Conservation (phyloP, 2,888 invertebrate genomes). For the Acrobasis repandana region DNA sequence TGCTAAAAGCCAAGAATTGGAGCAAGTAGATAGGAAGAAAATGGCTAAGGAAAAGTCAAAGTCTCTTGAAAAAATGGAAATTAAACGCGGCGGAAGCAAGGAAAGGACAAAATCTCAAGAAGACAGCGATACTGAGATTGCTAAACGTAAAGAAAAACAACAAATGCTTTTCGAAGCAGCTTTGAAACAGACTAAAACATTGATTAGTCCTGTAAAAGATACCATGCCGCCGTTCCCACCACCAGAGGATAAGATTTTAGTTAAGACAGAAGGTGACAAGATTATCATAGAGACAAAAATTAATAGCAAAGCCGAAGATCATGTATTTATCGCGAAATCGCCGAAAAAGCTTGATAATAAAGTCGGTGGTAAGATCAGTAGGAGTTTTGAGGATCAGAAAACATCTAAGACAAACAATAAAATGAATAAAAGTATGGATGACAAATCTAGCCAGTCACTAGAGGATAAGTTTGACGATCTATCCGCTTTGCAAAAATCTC, state of each 20-base stretch:
- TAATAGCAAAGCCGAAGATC: constrained; percentile 88
- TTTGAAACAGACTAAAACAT: constrained; percentile 88
- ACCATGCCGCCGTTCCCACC: constrained; percentile 87
- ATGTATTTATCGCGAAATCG: constrained; percentile 89
- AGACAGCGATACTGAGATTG: constrained; percentile 87
- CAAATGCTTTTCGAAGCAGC: constrained; percentile 90
- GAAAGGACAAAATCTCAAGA: constrained; percentile 88
- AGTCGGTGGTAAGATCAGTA: constrained; percentile 81
- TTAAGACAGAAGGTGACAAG: constrained; percentile 87
- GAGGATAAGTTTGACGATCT: constrained; percentile 85
- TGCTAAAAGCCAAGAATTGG: constrained; percentile 85
- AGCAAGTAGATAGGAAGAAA: constrained; percentile 69
- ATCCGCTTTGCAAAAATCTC: constrained; percentile 80
- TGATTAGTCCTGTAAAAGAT: constrained; percentile 89
- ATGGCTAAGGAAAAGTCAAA: constrained; percentile 86
- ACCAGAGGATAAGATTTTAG: constrained; percentile 88
- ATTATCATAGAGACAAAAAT: constrained; percentile 88
- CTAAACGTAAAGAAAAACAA: constrained; percentile 88
- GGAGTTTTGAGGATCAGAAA: constrained; percentile 85
- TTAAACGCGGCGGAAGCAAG: constrained; percentile 81
- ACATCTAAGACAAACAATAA: constrained; percentile 80
- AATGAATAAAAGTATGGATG: constrained; percentile 85
- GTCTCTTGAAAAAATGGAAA: constrained; percentile 86
- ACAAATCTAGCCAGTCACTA: constrained; percentile 83
- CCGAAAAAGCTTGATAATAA: constrained; percentile 87